Base-by-base conservation (phyloP, 2,113 vertebrate genomes). In the Dipodomys stephensi region DNA sequence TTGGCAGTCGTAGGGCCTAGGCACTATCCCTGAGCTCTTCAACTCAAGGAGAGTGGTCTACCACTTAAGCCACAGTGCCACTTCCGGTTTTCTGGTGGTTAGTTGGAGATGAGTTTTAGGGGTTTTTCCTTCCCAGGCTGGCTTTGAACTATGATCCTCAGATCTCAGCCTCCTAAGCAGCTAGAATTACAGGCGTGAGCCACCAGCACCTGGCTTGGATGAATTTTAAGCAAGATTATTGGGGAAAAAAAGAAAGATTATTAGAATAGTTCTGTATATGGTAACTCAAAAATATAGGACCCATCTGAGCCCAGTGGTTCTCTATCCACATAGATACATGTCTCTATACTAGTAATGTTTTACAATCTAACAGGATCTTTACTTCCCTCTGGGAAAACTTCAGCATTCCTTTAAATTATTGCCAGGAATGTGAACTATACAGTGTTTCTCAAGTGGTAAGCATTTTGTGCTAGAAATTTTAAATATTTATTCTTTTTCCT, bases 401-500 rank as follows among this genome's bases (percentile, higher is more conserved):
- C 67, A 64, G 32, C 60, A n/a, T 16, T 74, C 27, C 28, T 39
- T 84, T 35, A 76, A 93, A 92, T 62, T 53, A 87, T 28, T 64
- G 32, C 13, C 19, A 3, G n/a, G 4, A 64, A 16, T 88, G 30
- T 62, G 67, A 91, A 83, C 0, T 85, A 64, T 82, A 4, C 7
- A 85, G 23, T 82, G 79, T 68, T 90, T 92, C 67, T 20, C 7
- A 10, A 87, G 57, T 46, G 3, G 12, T 9, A 68, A 53, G 69
- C 32, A 76, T 28, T 18, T 78, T 32, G 30, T 60, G 62, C 60
- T 30, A 77, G 22, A 95, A 78, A 83, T 83, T 78, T 83, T 69
- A 93, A 93, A 94, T 79, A 86, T 9, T 64, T 44, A 82, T 25
- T 77, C 64, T 67, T 35, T 94, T 20, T 46, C 77, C 86, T 69